phyloP scores from a whole-genome alignment of 2,113 vertebrate genomes.

The Pterocles burchelli region DNA sequence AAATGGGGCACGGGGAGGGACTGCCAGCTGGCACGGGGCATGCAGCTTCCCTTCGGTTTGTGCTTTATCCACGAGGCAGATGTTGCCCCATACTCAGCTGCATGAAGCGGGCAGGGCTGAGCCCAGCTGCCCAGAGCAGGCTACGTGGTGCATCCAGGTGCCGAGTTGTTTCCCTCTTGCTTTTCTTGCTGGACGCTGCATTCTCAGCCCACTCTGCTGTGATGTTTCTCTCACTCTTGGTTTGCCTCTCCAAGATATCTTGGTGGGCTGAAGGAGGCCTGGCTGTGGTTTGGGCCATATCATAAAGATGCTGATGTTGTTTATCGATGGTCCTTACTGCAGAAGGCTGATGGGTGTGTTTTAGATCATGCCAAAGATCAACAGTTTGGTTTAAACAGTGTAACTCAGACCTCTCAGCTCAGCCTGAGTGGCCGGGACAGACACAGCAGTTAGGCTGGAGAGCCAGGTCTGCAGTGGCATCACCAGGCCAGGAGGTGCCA shows the following conservation, averaged over 20 bases:
- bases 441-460: background rate
- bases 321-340: background rate
- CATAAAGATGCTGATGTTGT: background rate
- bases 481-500: background rate
- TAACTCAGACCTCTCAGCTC: background rate
- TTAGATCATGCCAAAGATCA: background rate
- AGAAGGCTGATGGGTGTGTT: background rate
- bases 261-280: background rate
- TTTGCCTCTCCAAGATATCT: background rate
- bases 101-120: background rate
- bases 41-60: background rate
- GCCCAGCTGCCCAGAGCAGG: background rate
- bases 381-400: background rate
- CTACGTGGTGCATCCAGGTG: background rate
- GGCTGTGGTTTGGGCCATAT: background rate
- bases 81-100: background rate
- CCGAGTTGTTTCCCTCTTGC: background rate
- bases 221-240: background rate
- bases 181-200: background rate
- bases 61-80: background rate
- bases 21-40: fast-evolving
- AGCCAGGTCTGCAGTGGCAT: background rate
- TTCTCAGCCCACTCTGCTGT: background rate
- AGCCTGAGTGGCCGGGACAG: background rate
- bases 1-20: background rate